Conservation (phyloP, 2,797 vertebrate species). For the Pseudotriccus pelzelni region DNA sequence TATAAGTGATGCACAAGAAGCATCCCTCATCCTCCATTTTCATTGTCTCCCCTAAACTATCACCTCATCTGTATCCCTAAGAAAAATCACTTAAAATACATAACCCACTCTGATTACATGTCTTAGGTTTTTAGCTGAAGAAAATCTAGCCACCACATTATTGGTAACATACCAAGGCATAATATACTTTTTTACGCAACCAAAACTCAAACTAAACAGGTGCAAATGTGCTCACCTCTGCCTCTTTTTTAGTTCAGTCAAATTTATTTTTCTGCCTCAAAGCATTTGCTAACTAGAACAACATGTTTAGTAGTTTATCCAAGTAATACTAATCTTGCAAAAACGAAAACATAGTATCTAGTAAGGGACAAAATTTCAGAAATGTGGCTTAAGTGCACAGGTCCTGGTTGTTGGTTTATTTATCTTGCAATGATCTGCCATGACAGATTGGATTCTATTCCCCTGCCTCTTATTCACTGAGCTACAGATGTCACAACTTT, state of each 20-base stretch:
- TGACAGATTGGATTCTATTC: neutral
- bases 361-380: neutral
- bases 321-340: neutral
- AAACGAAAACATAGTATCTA: neutral
- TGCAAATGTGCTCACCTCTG: neutral
- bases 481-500: neutral
- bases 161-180: neutral
- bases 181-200: neutral
- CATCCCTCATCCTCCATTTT: neutral
- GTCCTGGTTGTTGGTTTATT: neutral
- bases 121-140: neutral
- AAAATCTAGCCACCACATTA: neutral
- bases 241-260: neutral
- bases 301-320: neutral
- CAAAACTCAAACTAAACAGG: neutral
- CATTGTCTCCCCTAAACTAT: neutral
- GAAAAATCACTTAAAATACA: neutral
- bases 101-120: neutral
- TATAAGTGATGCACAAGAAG: neutral
- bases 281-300: neutral
- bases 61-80: neutral
- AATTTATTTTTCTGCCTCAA: neutral
- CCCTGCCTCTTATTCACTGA: neutral
- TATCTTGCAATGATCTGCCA: neutral
- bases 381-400: neutral